Evolutionary conservation across 2,113 vertebrate species (phyloP), one percentile per base, ranked within the genome.

Genomic region (Sturnus vulgaris): DNA sequence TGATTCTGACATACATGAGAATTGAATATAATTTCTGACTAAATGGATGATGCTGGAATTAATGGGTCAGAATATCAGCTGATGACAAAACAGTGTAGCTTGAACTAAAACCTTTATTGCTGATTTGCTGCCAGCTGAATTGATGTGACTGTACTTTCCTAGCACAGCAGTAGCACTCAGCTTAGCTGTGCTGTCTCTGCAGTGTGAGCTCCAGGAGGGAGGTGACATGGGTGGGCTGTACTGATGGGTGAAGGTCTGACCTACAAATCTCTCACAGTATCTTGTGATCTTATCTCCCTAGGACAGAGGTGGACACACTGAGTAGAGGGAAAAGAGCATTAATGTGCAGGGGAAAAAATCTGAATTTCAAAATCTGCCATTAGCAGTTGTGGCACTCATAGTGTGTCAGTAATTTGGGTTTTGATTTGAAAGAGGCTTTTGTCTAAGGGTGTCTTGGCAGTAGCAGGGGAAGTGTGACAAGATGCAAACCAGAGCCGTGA

Each of bases 141-240:
- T 52, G 35, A 13, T 64, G n/a, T 70, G 22, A 15, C 12, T 30
- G 65, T 61, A 2, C 52, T 87, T 53, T 57, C 18, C 19, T 7
- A 49, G 55, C 21, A 2, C 0, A 50, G 65, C 3, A 4, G 39
- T 19, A 39, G 6, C 4, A 0, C 22, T 21, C 9, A 40, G 39
- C 22, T 21, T 8, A 40, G 39, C 20, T 33, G 23, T 44, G 53
- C 33, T 3, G 1, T 3, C 66, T 46, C 70, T 65, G 63, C 56
- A 80, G 39, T 23, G 44, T 33, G 35, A 83, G 37, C 53, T 49
- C 12, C 17, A 10, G 55, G 27, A 52, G 31, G 27, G 52, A 73
- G 25, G 57, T 23, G 57, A 11, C 4, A 1, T 6, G 5, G 44
- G 3, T 55, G 69, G 25, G 40, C 86, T 82, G 14, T 7, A 49